Conservation (phyloP, 2,797 vertebrate genomes). For the Cryptoblepharus egeriae region DNA sequence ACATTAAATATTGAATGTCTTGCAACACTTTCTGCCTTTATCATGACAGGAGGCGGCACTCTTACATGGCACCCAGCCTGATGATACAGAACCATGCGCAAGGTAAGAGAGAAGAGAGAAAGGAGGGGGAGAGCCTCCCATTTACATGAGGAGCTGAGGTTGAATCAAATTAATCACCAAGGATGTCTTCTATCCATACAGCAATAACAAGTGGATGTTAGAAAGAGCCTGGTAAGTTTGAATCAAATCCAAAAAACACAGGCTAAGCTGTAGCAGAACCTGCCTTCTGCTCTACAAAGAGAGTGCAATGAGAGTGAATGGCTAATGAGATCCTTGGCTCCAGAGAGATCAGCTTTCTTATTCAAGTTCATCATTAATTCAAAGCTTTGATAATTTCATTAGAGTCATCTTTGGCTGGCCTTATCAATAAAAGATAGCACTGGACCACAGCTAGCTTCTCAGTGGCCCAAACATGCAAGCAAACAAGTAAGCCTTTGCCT, state of each 20-base stretch:
- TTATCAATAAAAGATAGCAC: slow-evolving; percentile 98
- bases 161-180: slow-evolving; percentile 73
- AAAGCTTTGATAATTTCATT: slow-evolving; percentile 99
- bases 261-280: slow-evolving; percentile 81
- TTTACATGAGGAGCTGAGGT: slow-evolving; percentile 50
- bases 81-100: slow-evolving; percentile 52
- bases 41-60: slow-evolving; percentile 72
- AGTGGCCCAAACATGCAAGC: slow-evolving; percentile 68
- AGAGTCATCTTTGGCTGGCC: slow-evolving; percentile 86
- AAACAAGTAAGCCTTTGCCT: slow-evolving; percentile 70
- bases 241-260: slow-evolving; percentile 86
- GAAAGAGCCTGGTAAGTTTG: slow-evolving; percentile 78
- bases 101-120: slow-evolving; percentile 38
- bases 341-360: slow-evolving; percentile 94
- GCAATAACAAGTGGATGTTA: slow-evolving; percentile 60
- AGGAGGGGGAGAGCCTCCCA: slow-evolving; percentile 47
- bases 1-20: slow-evolving; percentile 62
- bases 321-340: slow-evolving; percentile 92
- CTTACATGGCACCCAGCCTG: slow-evolving; percentile 75
- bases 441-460: slow-evolving; percentile 85
- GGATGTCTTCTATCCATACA: slow-evolving; percentile 67
- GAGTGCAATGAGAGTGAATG: slow-evolving; percentile 92
- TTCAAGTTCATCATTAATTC: slow-evolving; percentile 99
- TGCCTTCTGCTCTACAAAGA: slow-evolving; percentile 87
- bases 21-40: slow-evolving; percentile 60